phyloP scores from a whole-genome alignment of 2,888 invertebrate genomes.

The Adela reaumurella region DNA sequence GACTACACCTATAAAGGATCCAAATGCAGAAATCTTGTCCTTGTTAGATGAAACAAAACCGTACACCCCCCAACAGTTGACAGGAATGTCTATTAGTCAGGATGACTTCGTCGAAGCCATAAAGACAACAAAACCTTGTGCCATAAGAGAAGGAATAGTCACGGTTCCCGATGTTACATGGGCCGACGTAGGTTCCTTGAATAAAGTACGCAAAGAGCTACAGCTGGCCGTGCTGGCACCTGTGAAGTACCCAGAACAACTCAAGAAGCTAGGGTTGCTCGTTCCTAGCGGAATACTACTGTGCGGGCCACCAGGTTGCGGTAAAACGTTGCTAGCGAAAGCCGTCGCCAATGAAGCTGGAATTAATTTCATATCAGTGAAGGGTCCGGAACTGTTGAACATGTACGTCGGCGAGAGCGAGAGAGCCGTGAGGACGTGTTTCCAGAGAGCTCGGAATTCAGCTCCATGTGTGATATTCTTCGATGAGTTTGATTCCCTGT shows the following conservation, averaged over 20 bases:
- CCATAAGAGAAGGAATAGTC: constrained; percentile 95
- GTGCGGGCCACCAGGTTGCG: constrained; percentile 96
- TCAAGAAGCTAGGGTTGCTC: constrained; percentile 72
- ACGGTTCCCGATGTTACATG: constrained; percentile 97
- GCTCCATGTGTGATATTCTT: constrained; percentile 98
- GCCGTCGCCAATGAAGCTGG: constrained; percentile 98
- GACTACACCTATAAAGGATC: constrained; percentile 23
- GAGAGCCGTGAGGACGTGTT: constrained; percentile 92
- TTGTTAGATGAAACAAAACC: constrained; percentile 66
- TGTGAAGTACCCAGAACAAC: constrained; percentile 79
- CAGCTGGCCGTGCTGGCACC: constrained; percentile 91
- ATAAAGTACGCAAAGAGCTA: constrained; percentile 82
- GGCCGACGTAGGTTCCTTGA: constrained; percentile 93
- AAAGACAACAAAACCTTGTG: constrained; percentile 83
- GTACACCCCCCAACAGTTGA: constrained; percentile 60
- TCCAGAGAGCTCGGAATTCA: constrained; percentile 90
- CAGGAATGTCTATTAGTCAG: constrained; percentile 64
- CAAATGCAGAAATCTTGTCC: constrained; percentile 50
- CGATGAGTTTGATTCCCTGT: constrained; percentile 95
- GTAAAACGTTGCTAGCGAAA: constrained; percentile 95
- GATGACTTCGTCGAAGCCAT: constrained; percentile 77
- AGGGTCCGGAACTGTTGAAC: constrained; percentile 95
- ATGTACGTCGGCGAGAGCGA: constrained; percentile 99
- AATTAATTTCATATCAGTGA: constrained; percentile 97
- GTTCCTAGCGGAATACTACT: constrained; percentile 87